These are phyloP conservation scores for Fundulus diaphanus DNA, from an alignment of 2,797 vertebrate species.

Conservation along the genomic window DNA sequence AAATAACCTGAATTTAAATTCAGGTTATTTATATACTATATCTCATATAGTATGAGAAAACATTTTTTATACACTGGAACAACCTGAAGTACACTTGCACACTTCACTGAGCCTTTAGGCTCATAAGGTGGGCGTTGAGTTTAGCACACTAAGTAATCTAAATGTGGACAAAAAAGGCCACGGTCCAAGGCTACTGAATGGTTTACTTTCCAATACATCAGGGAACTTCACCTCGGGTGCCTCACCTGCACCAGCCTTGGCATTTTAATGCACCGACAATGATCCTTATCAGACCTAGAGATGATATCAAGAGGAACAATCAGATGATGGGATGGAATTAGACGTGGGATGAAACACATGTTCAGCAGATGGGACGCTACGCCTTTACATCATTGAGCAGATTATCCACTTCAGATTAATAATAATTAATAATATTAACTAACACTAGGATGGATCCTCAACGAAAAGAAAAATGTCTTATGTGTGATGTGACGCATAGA, in stretches of 20 bases:
- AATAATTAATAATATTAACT: neutral
- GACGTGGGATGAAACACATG: slow-evolving; percentile 13
- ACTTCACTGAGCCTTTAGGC: neutral
- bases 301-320: slow-evolving; percentile 58
- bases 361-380: slow-evolving; percentile 14
- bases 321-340: slow-evolving; percentile 44
- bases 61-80: neutral
- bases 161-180: slow-evolving; percentile 27
- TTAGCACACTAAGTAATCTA: slow-evolving; percentile 5
- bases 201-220: slow-evolving; percentile 50
- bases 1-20: no score
- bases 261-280: slow-evolving; percentile 65
- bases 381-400: slow-evolving; percentile 4
- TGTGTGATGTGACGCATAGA: neutral
- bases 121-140: neutral
- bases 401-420: neutral
- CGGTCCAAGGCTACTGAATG: slow-evolving; percentile 28
- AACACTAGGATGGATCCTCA: neutral
- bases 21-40: no score
- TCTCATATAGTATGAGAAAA: no score
- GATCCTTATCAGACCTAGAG: slow-evolving; percentile 64
- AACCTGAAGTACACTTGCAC: neutral
- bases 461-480: neutral
- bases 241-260: slow-evolving; percentile 52
- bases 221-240: neutral